Base-by-base conservation (phyloP, 2,797 vertebrate genomes). In the Acridotheres tristis region DNA sequence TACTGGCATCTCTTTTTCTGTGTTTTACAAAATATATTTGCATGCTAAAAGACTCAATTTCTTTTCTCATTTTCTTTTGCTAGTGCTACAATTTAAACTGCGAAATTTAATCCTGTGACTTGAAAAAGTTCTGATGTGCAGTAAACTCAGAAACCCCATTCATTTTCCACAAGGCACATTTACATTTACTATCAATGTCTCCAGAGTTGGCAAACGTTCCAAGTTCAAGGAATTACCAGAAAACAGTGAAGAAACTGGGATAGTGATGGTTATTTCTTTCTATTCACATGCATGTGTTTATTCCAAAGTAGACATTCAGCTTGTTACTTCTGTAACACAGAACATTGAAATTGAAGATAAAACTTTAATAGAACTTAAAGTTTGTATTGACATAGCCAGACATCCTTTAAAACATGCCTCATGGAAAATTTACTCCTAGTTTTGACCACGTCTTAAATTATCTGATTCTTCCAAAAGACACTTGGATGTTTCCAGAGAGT, bases 381-480 rank as follows among this genome's bases (percentile, higher is more conserved):
- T 69, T 63, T 23, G 23, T 84, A 34, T 42, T 48, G n/a, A 57
- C 14, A 67, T 42, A 72, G 58, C 13, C 15, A 66, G 91, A 47
- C 53, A 88, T 78, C 53, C 43, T 78, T 89, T 90, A 79, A 58
- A 89, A 68, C 47, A 79, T 71, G 47, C 54, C 12, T 21, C 9
- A 5, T 13, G 51, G 47, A 61, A 55, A 58, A 50, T 45, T 50
- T 85, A 42, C 88, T 88, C 54, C 62, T 90, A 75, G 38, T 40
- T 40, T 91, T 59, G 61, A 78, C 75, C 54, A 19, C 59, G 34
- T 89, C 58, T 93, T 82, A 54, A 81, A 72, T 89, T 74, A 40
- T 36, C 40, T 82, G 65, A 69, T 58, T 89, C 42, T 85, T 95
- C 66, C 59, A 91, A 89, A 96, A 82, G 38, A 83, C 30, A 55